A percentile compares a stretch with the other conserved stretches of the same genome.
Evolutionary conservation across 2,113 vertebrate species (phyloP).

Genomic region (Protomyctophum bolini): DNA sequence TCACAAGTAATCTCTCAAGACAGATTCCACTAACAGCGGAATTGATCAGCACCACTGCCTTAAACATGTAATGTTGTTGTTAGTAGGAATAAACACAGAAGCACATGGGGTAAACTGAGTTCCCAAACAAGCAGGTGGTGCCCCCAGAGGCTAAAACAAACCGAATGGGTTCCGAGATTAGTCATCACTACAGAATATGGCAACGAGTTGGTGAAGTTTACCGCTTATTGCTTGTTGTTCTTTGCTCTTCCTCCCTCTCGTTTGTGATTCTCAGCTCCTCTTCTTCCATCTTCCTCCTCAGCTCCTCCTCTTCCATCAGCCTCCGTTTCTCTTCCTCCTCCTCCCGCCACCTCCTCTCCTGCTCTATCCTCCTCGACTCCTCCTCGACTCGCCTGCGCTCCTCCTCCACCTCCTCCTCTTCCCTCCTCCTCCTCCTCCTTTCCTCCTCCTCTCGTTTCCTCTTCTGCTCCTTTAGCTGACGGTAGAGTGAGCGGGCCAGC

Average conservation of each 20-base stretch:
- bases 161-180: too few species aligned
- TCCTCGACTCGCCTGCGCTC: conserved; percentile 47
- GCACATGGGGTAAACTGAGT: too few species aligned
- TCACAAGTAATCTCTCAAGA: background rate
- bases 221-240: conserved; percentile 48
- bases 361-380: conserved; percentile 39
- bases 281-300: conserved; percentile 53
- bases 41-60: too few species aligned
- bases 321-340: conserved; percentile 52
- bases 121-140: too few species aligned
- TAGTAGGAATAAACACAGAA: too few species aligned
- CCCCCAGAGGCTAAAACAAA: too few species aligned
- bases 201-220: conserved; percentile 5
- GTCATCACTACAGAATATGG: too few species aligned
- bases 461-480: conserved; percentile 81
- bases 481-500: conserved; percentile 79
- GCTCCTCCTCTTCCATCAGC: conserved; percentile 64
- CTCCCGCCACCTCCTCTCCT: conserved; percentile 53
- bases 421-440: conserved; percentile 59
- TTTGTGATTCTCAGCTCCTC: background rate
- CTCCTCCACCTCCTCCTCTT: conserved; percentile 68
- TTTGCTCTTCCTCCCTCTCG: conserved; percentile 30
- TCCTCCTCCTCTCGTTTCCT: conserved; percentile 70
- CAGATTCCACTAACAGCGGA: background rate
- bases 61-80: too few species aligned